phyloP scores from a whole-genome alignment of 2,797 vertebrate genomes.

The Onychomys leucogaster region DNA sequence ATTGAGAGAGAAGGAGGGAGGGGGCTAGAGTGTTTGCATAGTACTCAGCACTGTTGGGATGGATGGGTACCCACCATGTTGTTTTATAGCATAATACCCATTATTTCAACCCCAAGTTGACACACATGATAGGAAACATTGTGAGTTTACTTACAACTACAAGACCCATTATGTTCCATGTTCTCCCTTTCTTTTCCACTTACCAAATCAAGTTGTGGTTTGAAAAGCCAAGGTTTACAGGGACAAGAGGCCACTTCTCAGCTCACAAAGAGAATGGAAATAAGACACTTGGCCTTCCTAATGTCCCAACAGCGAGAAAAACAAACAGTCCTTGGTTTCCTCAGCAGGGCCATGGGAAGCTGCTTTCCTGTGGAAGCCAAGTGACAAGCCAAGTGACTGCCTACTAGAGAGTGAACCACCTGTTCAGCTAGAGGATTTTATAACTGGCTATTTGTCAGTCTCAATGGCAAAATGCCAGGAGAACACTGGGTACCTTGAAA shows the following conservation, averaged over 20 bases:
- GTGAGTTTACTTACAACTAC: not conserved
- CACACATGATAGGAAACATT: not conserved
- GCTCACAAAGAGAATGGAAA: not conserved
- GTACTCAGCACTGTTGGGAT: not conserved
- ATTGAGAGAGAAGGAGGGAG: too few species aligned
- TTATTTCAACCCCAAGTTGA: not conserved
- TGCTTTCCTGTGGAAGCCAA: not conserved
- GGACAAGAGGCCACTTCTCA: not conserved
- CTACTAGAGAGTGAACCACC: not conserved
- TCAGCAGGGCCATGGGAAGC: not conserved
- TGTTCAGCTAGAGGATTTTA: slow-evolving; percentile 21
- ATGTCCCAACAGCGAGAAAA: not conserved
- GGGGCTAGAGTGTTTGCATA: not conserved
- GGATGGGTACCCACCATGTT: not conserved
- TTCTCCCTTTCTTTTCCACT: not conserved
- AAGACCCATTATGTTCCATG: rapidly evolving
- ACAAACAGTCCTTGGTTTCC: not conserved
- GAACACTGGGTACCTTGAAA: not conserved
- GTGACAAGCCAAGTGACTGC: not conserved
- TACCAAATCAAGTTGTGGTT: too few species aligned
- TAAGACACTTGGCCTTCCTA: not conserved
- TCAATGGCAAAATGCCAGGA: not conserved
- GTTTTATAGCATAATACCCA: not conserved
- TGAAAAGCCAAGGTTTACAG: not conserved
- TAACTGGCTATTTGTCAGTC: slow-evolving; percentile 51